These are phyloP conservation scores for Meliscaeva auricollis DNA, from an alignment of 2,888 invertebrate genomes.

Conservation along the genomic window DNA sequence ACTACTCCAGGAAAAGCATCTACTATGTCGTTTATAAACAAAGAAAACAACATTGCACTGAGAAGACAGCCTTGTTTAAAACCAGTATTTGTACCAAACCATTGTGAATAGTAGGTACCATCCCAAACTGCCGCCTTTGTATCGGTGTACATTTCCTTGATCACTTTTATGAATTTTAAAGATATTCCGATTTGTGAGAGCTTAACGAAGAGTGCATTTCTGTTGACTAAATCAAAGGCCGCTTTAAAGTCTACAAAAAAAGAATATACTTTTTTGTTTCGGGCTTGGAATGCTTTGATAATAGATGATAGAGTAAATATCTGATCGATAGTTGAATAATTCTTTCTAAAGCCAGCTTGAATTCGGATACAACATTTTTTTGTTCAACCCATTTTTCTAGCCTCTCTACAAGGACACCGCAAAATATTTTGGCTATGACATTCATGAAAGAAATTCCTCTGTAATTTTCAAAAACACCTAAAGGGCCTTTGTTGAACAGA, in stretches of 20 bases:
- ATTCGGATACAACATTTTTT: neutral
- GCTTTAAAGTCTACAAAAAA: constrained; percentile 8
- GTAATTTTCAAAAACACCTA: neutral
- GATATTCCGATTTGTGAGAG: neutral
- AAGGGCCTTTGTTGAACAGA: neutral
- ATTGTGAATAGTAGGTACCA: neutral
- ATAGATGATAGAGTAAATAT: neutral
- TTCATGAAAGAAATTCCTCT: neutral
- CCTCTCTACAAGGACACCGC: neutral
- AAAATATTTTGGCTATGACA: neutral
- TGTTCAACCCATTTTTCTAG: neutral
- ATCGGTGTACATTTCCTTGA: neutral
- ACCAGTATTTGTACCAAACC: too few species aligned
- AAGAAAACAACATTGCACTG: too few species aligned
- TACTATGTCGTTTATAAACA: too few species aligned
- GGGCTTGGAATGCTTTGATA: neutral
- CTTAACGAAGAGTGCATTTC: neutral
- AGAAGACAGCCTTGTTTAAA: too few species aligned
- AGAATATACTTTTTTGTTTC: neutral
- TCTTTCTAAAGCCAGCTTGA: constrained; percentile 16
- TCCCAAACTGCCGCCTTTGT: neutral
- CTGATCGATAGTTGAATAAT: constrained; percentile 6
- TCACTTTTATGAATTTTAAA: neutral
- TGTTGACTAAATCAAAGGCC: constrained; percentile 5
- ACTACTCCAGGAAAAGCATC: neutral